Conservation (phyloP, 2,888 invertebrate species). For the Ferrisia virgata region DNA sequence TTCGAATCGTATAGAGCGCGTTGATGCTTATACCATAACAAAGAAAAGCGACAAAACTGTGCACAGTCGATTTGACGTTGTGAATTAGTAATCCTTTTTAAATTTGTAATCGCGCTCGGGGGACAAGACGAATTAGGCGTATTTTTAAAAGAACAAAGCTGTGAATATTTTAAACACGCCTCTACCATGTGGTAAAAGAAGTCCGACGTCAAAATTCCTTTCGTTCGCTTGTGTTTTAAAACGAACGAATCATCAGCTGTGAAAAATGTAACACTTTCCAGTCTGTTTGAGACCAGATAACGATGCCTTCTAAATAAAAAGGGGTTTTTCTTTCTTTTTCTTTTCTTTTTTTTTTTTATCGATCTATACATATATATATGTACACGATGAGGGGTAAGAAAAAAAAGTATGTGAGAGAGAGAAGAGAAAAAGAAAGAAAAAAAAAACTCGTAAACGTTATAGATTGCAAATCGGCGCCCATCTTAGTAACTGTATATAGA, state of each 20-base stretch:
- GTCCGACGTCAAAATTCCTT: not conserved
- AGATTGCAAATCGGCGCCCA: not conserved
- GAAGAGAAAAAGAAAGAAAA: not conserved
- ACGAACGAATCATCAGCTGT: not conserved
- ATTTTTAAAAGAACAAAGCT: conserved; percentile 13
- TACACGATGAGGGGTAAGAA: too few species aligned
- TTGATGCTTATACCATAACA: too few species aligned
- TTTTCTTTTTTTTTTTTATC: too few species aligned
- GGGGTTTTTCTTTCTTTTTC: too few species aligned
- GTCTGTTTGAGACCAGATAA: not conserved
- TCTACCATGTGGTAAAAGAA: not conserved
- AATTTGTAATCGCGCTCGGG: conserved; percentile 1
- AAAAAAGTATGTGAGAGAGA: too few species aligned
- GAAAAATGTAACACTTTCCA: conserved; percentile 1
- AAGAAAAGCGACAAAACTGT: conserved; percentile 12
- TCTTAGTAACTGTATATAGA: not conserved
- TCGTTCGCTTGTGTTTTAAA: not conserved
- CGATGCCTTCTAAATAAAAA: not conserved
- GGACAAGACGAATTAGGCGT: not conserved
- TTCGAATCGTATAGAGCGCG: not conserved
- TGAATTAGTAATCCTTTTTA: conserved; percentile 9
- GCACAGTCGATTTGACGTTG: conserved; percentile 22
- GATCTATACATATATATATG: too few species aligned
- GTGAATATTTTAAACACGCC: conserved; percentile 7
- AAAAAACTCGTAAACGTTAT: not conserved